phyloP scores from a whole-genome alignment of 2,113 vertebrate species.

The Gopherus evgoodei region DNA sequence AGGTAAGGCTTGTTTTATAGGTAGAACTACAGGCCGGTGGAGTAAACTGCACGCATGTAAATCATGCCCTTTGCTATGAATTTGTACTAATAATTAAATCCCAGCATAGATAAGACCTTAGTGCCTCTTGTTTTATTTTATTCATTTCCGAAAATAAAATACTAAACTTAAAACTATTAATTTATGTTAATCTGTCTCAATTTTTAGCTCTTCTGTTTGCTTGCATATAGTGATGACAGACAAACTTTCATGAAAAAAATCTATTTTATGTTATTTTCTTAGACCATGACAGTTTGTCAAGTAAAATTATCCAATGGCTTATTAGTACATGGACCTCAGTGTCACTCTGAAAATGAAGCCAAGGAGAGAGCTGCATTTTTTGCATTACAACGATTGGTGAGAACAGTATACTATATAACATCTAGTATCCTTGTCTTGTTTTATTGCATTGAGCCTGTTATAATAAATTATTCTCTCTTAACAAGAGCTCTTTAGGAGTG shows the following conservation, averaged over 20 bases:
- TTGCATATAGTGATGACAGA: background rate
- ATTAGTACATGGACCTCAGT: conserved; percentile 91
- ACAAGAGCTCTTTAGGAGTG: conserved; percentile 88
- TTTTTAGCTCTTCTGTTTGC: background rate
- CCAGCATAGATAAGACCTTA: background rate
- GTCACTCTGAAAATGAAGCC: conserved; percentile 92
- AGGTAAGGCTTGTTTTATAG: conserved; percentile 79
- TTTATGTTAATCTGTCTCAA: background rate
- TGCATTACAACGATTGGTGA: conserved; percentile 93
- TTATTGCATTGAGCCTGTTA: background rate
- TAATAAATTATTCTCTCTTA: conserved; percentile 19
- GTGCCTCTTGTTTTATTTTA: background rate
- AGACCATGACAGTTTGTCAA: conserved; percentile 92
- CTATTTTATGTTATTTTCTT: conserved; percentile 24
- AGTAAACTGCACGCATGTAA: background rate
- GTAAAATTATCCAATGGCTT: conserved; percentile 93
- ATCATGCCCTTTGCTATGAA: background rate
- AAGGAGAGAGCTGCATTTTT: conserved; percentile 94
- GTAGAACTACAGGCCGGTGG: background rate
- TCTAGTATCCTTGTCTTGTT: background rate
- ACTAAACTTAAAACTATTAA: background rate
- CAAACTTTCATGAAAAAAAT: background rate
- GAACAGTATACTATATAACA: background rate
- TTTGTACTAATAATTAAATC: background rate
- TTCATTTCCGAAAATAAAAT: background rate